Evolutionary conservation across 2,797 vertebrate species (phyloP).

Genomic region (Molossus molossus): DNA sequence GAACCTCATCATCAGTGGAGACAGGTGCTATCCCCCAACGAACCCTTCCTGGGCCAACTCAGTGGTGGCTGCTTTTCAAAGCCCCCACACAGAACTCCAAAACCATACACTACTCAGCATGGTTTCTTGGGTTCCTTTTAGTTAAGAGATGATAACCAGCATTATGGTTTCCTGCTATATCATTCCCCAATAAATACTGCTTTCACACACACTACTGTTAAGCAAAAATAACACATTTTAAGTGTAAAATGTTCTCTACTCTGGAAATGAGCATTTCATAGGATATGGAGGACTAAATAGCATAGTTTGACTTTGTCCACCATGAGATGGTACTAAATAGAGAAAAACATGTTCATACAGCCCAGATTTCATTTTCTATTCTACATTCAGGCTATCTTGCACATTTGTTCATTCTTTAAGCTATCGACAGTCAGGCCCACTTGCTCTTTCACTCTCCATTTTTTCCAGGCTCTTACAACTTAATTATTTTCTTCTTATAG

Average conservation of each 20-base stretch:
- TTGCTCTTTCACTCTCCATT: constrained; percentile 57
- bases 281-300: not conserved
- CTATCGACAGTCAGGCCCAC: not conserved
- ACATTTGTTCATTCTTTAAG: constrained; percentile 66
- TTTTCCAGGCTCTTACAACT: constrained; percentile 71
- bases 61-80: not conserved
- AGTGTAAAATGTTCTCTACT: constrained; percentile 51
- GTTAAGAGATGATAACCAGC: constrained; percentile 16
- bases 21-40: not conserved
- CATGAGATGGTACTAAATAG: not conserved
- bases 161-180: constrained; percentile 30
- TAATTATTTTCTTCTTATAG: constrained; percentile 80
- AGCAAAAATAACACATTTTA: constrained; percentile 55
- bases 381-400: not conserved
- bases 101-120: not conserved
- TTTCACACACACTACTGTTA: constrained; percentile 45
- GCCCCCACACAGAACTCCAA: not conserved
- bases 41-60: not conserved
- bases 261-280: not conserved
- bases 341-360: not conserved
- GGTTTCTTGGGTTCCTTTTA: constrained; percentile 44
- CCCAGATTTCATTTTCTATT: not conserved
- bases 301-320: not conserved
- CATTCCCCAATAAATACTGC: constrained; percentile 20
- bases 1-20: not conserved